A percentile compares a stretch with the other conserved stretches of the same genome.
Evolutionary conservation across 2,888 invertebrate species (phyloP).

Genomic region (Eretmocerus hayati): DNA sequence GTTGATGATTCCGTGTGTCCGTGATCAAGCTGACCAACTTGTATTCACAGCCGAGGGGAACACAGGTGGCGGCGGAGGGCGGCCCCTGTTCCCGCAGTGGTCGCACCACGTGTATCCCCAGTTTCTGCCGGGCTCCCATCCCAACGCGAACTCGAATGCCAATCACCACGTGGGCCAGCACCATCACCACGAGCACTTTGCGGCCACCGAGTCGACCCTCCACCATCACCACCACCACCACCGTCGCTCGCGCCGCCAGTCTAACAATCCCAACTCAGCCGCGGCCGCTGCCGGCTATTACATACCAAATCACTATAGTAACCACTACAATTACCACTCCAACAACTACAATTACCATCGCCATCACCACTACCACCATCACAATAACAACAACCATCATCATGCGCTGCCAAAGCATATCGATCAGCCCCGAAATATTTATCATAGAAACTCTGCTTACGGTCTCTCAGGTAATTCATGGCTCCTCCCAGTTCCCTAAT

Average conservation of each 20-base stretch:
- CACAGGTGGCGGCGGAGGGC: constrained; percentile 54
- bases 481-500: too few relatives aligned
- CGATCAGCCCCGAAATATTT: constrained; percentile 50
- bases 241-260: constrained; percentile 49
- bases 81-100: constrained; percentile 90
- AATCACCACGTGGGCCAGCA: constrained; percentile 47
- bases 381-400: constrained; percentile 52
- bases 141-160: constrained; percentile 55
- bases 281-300: constrained; percentile 43
- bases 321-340: constrained; percentile 50
- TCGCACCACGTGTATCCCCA: constrained; percentile 92
- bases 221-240: constrained; percentile 42
- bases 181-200: constrained; percentile 49
- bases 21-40: too few relatives aligned
- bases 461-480: constrained; percentile 56
- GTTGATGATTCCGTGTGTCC: too few relatives aligned
- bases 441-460: constrained; percentile 56
- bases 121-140: constrained; percentile 86
- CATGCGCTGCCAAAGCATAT: constrained; percentile 52
- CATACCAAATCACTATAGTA: constrained; percentile 51
- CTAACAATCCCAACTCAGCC: constrained; percentile 13
- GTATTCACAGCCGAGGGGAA: constrained; percentile 44
- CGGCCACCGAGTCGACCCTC: constrained; percentile 33
- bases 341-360: constrained; percentile 57
- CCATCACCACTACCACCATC: constrained; percentile 55